These are phyloP conservation scores for Rhinoderma darwinii DNA, from an alignment of 2,113 vertebrate species.

Conservation along the genomic window DNA sequence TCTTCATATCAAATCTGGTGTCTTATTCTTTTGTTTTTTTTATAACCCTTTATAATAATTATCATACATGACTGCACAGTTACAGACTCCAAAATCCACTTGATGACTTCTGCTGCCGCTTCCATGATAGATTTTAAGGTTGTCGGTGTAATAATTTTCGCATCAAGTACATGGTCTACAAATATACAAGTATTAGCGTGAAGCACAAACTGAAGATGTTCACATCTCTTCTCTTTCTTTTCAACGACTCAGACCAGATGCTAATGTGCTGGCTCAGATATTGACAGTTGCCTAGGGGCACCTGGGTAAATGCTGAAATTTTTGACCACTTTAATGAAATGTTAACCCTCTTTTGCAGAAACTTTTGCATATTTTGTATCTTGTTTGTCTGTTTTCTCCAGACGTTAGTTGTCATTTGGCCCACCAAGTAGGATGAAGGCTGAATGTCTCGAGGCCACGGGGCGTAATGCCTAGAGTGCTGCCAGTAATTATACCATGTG, in stretches of 20 bases:
- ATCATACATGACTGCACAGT: too few relatives aligned
- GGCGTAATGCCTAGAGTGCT: neutral
- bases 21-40: too few relatives aligned
- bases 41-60: too few relatives aligned
- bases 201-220: neutral
- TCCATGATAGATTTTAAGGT: too few relatives aligned
- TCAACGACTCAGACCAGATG: neutral
- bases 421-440: slow-evolving; percentile 15
- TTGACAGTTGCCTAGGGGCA: neutral
- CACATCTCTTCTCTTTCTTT: neutral
- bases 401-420: neutral
- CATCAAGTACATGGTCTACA: too few relatives aligned
- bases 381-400: neutral
- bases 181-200: neutral
- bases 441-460: neutral
- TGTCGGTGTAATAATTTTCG: too few relatives aligned
- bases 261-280: neutral
- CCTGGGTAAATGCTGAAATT: neutral
- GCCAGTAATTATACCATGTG: neutral
- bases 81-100: too few relatives aligned
- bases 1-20: too few relatives aligned
- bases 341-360: neutral
- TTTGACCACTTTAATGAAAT: neutral
- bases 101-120: too few relatives aligned
- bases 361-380: slow-evolving; percentile 6